Percentiles rank a stretch among this genome's conserved stretches.
phyloP scores from a whole-genome alignment of 2,888 invertebrate species.

The Lepas anatifera region DNA sequence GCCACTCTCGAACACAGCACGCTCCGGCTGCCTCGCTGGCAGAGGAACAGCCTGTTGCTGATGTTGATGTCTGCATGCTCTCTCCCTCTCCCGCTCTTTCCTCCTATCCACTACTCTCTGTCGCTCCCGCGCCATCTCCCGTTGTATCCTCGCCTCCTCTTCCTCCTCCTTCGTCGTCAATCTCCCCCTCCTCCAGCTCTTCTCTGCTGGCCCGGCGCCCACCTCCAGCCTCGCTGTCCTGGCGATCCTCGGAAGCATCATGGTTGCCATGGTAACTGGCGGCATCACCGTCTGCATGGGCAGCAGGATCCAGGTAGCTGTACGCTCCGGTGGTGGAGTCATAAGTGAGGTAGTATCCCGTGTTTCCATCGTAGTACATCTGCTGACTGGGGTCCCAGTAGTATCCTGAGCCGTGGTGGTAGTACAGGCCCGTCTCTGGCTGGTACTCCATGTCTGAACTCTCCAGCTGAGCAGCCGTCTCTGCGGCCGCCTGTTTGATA shows the following conservation, averaged over 20 bases:
- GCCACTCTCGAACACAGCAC: neutral
- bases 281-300: neutral
- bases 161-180: neutral
- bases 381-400: constrained; percentile 80
- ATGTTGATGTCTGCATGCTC: too few relatives aligned
- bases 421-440: constrained; percentile 73
- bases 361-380: constrained; percentile 76
- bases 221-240: too few relatives aligned
- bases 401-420: constrained; percentile 75
- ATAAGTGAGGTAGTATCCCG: constrained; percentile 58
- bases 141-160: neutral
- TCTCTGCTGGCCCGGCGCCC: neutral
- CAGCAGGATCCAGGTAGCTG: neutral
- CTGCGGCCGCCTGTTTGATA: constrained; percentile 1
- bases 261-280: neutral
- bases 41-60: too few relatives aligned
- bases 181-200: constrained; percentile 8
- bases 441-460: constrained; percentile 57
- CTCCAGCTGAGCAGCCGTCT: neutral
- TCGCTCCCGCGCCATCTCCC: too few relatives aligned
- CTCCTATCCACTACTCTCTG: neutral
- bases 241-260: too few relatives aligned
- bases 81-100: too few relatives aligned
- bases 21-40: neutral
- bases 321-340: neutral